These are phyloP conservation scores for Cynaeus angustus DNA, from an alignment of 2,888 invertebrate species.

Conservation along the genomic window DNA sequence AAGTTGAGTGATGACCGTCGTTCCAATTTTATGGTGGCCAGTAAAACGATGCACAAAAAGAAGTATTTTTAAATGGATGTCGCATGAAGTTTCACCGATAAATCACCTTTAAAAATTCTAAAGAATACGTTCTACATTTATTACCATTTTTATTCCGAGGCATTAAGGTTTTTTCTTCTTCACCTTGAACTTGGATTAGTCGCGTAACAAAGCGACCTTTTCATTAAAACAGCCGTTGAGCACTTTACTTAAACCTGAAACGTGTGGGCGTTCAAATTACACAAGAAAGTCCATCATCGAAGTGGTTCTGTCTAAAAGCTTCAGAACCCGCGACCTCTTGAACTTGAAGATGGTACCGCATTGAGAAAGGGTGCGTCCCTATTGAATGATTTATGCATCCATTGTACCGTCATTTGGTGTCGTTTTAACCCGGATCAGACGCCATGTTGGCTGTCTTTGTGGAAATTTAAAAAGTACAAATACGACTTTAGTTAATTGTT, in stretches of 20 bases:
- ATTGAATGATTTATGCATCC: conserved; percentile 13
- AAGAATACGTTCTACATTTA: conserved; percentile 22
- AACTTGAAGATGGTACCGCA: conserved; percentile 31
- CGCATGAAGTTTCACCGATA: conserved; percentile 25
- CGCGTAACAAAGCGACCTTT: conserved; percentile 34
- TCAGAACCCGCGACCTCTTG: conserved; percentile 28
- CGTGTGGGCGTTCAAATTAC: conserved; percentile 44
- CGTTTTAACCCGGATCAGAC: neutral
- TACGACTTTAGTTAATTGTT: conserved; percentile 1
- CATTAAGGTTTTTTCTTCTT: conserved; percentile 10
- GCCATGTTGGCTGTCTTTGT: neutral
- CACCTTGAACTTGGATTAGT: conserved; percentile 39
- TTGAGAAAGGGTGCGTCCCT: conserved; percentile 20
- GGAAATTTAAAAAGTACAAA: neutral
- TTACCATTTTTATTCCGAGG: conserved; percentile 20
- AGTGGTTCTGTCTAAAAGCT: conserved; percentile 36
- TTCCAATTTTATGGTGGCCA: conserved; percentile 34
- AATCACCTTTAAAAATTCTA: conserved; percentile 35
- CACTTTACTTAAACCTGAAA: conserved; percentile 27
- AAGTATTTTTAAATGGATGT: conserved; percentile 23
- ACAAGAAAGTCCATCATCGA: conserved; percentile 33
- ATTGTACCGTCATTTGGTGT: conserved; percentile 19
- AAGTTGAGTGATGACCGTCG: conserved; percentile 39
- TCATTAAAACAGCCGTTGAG: conserved; percentile 22
- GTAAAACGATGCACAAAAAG: conserved; percentile 25